Conservation (phyloP, 2,797 vertebrate genomes). For the Arremon brunneinucha region DNA sequence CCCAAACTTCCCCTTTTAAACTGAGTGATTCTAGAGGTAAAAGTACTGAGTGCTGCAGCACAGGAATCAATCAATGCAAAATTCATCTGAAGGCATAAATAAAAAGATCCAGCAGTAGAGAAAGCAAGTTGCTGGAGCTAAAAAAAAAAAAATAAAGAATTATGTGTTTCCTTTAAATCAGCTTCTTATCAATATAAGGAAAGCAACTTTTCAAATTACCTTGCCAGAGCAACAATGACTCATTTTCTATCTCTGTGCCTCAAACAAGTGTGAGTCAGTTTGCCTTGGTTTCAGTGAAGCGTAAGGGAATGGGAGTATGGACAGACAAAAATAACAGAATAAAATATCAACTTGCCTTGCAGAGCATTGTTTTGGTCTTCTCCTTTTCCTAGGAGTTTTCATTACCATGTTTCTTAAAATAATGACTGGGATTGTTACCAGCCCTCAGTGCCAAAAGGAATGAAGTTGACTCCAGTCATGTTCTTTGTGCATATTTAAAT, state of each 20-base stretch:
- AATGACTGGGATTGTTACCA: neutral
- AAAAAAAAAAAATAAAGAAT: neutral
- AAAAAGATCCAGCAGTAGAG: neutral
- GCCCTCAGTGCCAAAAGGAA: neutral
- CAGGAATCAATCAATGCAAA: neutral
- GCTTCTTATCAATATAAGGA: neutral
- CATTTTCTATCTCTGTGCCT: neutral
- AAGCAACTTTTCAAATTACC: neutral
- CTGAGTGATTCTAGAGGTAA: neutral
- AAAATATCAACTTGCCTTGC: neutral
- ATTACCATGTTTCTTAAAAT: neutral
- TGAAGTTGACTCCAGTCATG: neutral
- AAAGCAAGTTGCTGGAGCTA: neutral
- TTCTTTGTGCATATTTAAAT: neutral
- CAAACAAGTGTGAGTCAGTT: neutral
- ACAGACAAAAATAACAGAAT: neutral
- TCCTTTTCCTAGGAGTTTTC: neutral
- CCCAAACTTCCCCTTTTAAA: neutral
- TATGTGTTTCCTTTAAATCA: neutral
- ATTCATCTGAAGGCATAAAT: neutral
- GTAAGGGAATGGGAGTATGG: neutral
- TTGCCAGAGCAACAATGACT: neutral
- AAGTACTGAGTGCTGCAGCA: neutral
- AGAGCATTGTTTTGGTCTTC: neutral
- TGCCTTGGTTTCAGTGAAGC: neutral